Conservation (phyloP, 2,113 vertebrate species). For the Sinosuthora webbiana region DNA sequence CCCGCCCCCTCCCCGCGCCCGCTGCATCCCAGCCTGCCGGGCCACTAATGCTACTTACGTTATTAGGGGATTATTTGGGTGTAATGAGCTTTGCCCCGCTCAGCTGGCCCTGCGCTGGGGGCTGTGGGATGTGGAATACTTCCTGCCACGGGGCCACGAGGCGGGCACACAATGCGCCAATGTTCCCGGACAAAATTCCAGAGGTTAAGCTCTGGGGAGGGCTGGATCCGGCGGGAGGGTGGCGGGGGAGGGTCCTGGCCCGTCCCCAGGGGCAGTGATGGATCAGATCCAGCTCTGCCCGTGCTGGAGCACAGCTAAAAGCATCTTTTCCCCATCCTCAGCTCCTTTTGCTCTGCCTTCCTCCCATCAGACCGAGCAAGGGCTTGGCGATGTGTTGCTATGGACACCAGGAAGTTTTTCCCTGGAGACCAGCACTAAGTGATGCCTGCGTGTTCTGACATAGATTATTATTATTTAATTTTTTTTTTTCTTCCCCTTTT, state of each 20-base stretch:
- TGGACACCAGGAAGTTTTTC: slow-evolving; percentile 64
- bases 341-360: neutral
- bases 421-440: slow-evolving; percentile 47
- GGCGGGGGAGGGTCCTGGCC: neutral
- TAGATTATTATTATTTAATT: neutral
- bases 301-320: neutral
- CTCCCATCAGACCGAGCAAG: neutral
- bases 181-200: slow-evolving; percentile 34
- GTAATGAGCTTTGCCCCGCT: slow-evolving; percentile 68
- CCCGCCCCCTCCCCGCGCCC: neutral
- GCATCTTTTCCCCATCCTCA: neutral
- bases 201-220: neutral
- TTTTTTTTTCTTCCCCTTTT: neutral
- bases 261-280: accelerated
- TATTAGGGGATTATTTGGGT: slow-evolving; percentile 65
- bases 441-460: slow-evolving; percentile 6
- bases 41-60: slow-evolving; percentile 60
- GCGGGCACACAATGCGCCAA: slow-evolving; percentile 29
- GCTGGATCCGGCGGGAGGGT: neutral
- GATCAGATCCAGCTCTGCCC: neutral
- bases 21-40: neutral
- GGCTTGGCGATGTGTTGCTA: slow-evolving; percentile 55
- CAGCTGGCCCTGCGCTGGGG: slow-evolving; percentile 21
- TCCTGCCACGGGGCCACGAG: slow-evolving; percentile 14
- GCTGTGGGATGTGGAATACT: slow-evolving; percentile 38